Evolutionary conservation across 2,113 vertebrate genomes (phyloP), one percentile per base, ranked within the genome.

Genomic region (Onychostruthus taczanowskii): DNA sequence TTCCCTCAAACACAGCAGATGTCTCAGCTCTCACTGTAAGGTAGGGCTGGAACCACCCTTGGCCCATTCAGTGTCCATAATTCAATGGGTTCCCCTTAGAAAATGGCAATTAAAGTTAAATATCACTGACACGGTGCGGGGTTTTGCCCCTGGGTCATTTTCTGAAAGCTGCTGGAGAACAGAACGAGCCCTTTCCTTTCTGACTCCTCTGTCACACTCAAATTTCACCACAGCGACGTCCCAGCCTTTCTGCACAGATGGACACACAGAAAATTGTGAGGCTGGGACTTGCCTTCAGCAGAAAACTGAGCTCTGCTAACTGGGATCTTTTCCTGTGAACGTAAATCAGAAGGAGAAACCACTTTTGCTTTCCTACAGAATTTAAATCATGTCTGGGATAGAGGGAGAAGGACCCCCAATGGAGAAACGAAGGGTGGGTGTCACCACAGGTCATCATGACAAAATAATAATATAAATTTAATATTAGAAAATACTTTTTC

Each of bases 41-140:
- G 79, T 77, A 61, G 24, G 68, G 52, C 61, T 88, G 67, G 59
- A 78, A 59, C 33, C 84, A 61, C 68, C 78, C 56, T 15, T 41
- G 43, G 56, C 26, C 72, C 33, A 14, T 59, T 90, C 68, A 55
- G 46, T 4, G 24, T 6, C 72, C 93, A 14, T 64, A 90, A 89
- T 7, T 95, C 72, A 97, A 97, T 90, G 86, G 35, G 23, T 44
- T 17, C 46, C 64, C 86, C 95, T 96, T 2, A 93, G 86, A 78
- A 90, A 72, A 10, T 4, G 61, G 26, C 88, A 73, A 80, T 95
- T 68, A 92, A 23, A 74, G 24, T 47, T 50, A 46, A 24, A 0
- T 43, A 20, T 77, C 55, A 68, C 31, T 37, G 75, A 33, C 56
- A 79, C 2, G 22, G 50, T 69, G 43, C 13, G 33, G 64, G 64